Evolutionary conservation across 2,113 vertebrate species (phyloP).

Genomic region (Chaenogobius annularis): DNA sequence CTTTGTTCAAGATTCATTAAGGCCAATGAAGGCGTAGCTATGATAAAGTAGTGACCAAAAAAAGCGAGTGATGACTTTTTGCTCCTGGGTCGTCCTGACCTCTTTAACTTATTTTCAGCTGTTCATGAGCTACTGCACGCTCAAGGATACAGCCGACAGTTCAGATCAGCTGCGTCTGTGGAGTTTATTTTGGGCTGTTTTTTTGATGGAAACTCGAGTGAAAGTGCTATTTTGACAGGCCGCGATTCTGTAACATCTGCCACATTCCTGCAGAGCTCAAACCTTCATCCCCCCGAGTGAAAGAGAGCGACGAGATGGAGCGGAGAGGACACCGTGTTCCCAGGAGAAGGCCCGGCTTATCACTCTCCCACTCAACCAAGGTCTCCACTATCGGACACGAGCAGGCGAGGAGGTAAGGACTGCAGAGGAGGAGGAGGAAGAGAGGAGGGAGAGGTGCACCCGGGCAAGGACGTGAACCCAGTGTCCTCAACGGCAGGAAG

Average conservation of each 20-base stretch:
- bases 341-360: constrained; percentile 69
- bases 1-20: no score
- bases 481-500: no score
- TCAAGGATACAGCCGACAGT: constrained; percentile 22
- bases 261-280: constrained; percentile 8
- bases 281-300: constrained; percentile 46
- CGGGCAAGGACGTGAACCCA: no score
- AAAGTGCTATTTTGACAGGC: background rate
- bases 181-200: constrained; percentile 21
- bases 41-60: no score
- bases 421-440: no score
- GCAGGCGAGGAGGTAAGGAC: no score
- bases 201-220: constrained; percentile 22
- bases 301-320: constrained; percentile 16
- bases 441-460: no score
- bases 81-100: constrained; percentile 49
- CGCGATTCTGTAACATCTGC: constrained; percentile 15
- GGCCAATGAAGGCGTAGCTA: no score
- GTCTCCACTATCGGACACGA: constrained; percentile 65
- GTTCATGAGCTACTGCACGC: constrained; percentile 21
- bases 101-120: constrained; percentile 26
- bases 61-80: background rate
- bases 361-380: constrained; percentile 63
- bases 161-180: background rate
- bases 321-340: constrained; percentile 70